A percentile compares a stretch with the other conserved stretches of the same genome.
Conservation (phyloP, 2,797 vertebrate genomes). For the Poecilia velifera region DNA sequence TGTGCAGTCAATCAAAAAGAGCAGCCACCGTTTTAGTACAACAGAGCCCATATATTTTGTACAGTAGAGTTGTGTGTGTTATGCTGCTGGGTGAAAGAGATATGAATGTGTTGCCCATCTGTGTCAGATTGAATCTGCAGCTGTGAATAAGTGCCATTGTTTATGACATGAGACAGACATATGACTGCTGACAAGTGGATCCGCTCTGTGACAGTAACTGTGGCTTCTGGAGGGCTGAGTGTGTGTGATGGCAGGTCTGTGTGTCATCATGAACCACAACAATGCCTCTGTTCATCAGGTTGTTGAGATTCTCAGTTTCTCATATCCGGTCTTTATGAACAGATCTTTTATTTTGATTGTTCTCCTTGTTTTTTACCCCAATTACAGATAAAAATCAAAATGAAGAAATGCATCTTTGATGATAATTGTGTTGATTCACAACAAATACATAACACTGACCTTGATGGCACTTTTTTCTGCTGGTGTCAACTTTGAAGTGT, state of each 20-base stretch:
- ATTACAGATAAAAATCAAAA: constrained; percentile 1
- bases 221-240: constrained; percentile 54
- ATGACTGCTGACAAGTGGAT: constrained; percentile 68
- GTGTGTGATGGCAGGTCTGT: constrained; percentile 30
- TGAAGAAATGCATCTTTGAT: constrained; percentile 3
- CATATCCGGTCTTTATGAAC: constrained; percentile 59
- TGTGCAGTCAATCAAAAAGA: constrained; percentile 47
- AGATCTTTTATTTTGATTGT: constrained; percentile 37
- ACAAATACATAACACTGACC: constrained; percentile 11
- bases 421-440: not conserved
- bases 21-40: constrained; percentile 28
- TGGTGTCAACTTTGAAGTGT: not conserved
- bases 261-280: constrained; percentile 42
- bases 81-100: constrained; percentile 61
- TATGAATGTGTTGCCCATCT: constrained; percentile 55
- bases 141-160: constrained; percentile 65
- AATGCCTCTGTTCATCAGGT: constrained; percentile 56
- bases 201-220: constrained; percentile 65
- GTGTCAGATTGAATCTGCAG: constrained; percentile 49
- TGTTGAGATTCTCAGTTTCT: constrained; percentile 40
- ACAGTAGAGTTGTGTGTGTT: constrained; percentile 64
- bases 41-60: constrained; percentile 41
- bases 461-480: not conserved
- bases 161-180: constrained; percentile 50
- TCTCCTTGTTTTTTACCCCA: not conserved